These are phyloP conservation scores for Planococcus citri DNA, from an alignment of 1,140 invertebrate species.

Conservation along the genomic window DNA sequence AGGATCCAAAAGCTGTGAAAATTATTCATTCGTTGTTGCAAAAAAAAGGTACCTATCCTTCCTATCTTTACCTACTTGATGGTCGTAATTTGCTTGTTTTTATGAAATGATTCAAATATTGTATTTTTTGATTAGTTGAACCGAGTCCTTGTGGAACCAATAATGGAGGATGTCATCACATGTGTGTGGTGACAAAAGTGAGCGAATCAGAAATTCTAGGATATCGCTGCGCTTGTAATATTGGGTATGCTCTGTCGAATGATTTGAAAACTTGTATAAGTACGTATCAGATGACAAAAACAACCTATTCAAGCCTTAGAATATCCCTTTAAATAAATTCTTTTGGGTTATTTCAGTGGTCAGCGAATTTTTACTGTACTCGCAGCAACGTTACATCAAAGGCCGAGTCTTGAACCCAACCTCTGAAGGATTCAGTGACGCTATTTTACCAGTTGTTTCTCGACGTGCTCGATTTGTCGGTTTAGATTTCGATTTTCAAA, in stretches of 20 bases:
- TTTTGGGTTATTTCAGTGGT: constrained; percentile 42
- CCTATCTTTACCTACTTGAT: background rate
- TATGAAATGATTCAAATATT: no score
- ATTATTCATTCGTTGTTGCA: constrained; percentile 67
- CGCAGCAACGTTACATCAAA: constrained; percentile 92
- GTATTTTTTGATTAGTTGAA: background rate
- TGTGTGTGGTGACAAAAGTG: constrained; percentile 82
- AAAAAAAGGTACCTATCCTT: constrained; percentile 35
- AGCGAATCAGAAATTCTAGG: constrained; percentile 65
- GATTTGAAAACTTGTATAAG: constrained; percentile 71
- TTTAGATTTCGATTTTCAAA: constrained; percentile 86
- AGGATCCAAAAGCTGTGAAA: constrained; percentile 73
- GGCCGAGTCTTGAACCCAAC: constrained; percentile 84
- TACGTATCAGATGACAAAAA: constrained; percentile 36
- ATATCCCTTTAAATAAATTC: no score
- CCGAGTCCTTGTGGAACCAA: constrained; percentile 65
- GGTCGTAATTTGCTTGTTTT: background rate
- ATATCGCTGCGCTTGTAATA: constrained; percentile 86
- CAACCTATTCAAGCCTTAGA: no score
- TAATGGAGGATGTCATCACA: constrained; percentile 85
- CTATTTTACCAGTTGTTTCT: constrained; percentile 81
- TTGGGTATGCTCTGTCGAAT: constrained; percentile 63
- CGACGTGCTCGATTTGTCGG: constrained; percentile 87
- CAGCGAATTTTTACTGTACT: constrained; percentile 90
- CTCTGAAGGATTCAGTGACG: constrained; percentile 82